Conservation (phyloP, 2,888 invertebrate genomes). For the Hecatera dysodea region DNA sequence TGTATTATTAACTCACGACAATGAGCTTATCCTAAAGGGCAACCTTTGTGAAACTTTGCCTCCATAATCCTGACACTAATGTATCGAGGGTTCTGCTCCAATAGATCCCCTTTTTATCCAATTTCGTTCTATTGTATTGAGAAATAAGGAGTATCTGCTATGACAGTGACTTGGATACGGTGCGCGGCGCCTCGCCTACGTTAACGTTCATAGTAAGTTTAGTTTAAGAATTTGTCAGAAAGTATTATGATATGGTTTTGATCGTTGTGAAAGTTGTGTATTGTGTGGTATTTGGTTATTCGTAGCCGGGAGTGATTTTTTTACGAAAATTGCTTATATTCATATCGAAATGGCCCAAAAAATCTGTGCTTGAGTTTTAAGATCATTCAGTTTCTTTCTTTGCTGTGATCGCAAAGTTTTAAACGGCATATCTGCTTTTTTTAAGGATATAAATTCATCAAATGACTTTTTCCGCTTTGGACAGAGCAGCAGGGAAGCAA, state of each 20-base stretch:
- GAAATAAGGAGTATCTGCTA: constrained; percentile 43
- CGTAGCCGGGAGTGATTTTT: too few species aligned
- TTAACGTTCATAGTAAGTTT: constrained; percentile 4
- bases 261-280: too few species aligned
- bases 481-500: too few species aligned
- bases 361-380: too few species aligned
- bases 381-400: too few species aligned
- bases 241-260: background rate
- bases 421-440: too few species aligned
- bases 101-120: constrained; percentile 52
- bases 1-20: constrained; percentile 46
- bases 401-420: too few species aligned
- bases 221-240: background rate
- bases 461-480: too few species aligned
- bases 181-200: background rate
- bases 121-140: constrained; percentile 54
- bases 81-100: constrained; percentile 28
- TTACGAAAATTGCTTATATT: too few species aligned
- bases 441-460: too few species aligned
- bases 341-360: too few species aligned
- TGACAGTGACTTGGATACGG: constrained; percentile 24
- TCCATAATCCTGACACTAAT: constrained; percentile 51
- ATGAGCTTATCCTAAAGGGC: constrained; percentile 47
- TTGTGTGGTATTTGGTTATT: too few species aligned
- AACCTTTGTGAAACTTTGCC: constrained; percentile 48